These are phyloP conservation scores for Probosciger aterrimus DNA, from an alignment of 2,113 vertebrate genomes.

Conservation along the genomic window DNA sequence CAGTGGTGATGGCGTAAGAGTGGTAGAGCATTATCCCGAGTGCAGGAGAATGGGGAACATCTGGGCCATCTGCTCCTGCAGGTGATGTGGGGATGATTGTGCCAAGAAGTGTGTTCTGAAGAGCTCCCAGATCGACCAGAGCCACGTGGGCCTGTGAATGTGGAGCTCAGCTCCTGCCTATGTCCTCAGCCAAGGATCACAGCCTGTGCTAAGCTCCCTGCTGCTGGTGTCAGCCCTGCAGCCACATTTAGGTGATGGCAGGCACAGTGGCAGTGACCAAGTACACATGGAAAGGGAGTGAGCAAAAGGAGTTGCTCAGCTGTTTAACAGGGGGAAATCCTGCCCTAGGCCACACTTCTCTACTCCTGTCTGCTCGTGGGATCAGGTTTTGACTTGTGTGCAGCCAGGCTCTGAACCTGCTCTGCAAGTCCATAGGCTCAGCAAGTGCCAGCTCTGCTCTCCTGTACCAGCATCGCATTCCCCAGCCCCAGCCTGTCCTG, in stretches of 20 bases:
- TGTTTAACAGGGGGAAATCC: not conserved
- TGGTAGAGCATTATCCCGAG: not conserved
- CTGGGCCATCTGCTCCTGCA: not conserved
- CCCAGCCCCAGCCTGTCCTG: not conserved
- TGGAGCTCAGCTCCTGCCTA: not conserved
- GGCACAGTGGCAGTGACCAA: not conserved
- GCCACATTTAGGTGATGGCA: not conserved
- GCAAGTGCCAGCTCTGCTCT: not conserved
- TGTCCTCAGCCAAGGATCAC: not conserved
- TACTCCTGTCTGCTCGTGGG: not conserved
- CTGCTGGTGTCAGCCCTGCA: not conserved
- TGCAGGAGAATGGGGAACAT: not conserved
- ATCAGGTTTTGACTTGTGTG: not conserved
- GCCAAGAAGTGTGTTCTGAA: not conserved
- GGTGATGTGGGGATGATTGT: not conserved
- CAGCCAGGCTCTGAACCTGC: not conserved
- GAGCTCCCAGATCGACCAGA: not conserved
- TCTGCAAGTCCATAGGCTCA: not conserved
- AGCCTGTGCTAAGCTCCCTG: not conserved
- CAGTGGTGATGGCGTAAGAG: not conserved
- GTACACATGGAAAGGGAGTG: rapidly evolving
- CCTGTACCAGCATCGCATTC: not conserved
- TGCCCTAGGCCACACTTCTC: not conserved
- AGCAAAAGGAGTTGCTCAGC: not conserved
- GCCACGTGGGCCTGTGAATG: rapidly evolving